Evolutionary conservation across 2,888 invertebrate species (phyloP).

Genomic region (Sturmia bella): DNA sequence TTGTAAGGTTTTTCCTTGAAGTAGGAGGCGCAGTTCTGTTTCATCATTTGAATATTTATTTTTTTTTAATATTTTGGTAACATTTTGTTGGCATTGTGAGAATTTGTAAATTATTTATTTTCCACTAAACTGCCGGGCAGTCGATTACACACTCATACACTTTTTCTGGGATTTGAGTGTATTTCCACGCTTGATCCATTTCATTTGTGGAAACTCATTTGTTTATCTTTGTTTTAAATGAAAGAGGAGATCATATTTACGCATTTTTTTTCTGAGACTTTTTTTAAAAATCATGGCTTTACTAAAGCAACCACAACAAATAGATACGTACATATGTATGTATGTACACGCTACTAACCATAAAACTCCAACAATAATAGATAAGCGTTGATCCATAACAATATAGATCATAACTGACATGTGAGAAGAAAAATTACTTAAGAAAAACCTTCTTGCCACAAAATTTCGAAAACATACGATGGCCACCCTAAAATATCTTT

Average conservation of each 20-base stretch:
- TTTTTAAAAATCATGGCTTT: slow-evolving; percentile 54
- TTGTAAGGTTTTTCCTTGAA: too few relatives aligned
- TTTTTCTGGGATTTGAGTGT: slow-evolving; percentile 4
- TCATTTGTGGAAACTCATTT: slow-evolving; percentile 46
- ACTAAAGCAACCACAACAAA: slow-evolving; percentile 31
- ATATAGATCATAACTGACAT: slow-evolving; percentile 67
- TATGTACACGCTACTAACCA: not conserved
- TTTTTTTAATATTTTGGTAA: too few relatives aligned
- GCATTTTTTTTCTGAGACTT: slow-evolving; percentile 43
- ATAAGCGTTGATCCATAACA: slow-evolving; percentile 67
- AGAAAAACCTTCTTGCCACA: slow-evolving; percentile 38
- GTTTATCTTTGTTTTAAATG: slow-evolving; percentile 17
- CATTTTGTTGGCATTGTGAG: too few relatives aligned
- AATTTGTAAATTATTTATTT: too few relatives aligned
- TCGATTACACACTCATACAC: not conserved
- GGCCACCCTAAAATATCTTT: not conserved
- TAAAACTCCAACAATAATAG: slow-evolving; percentile 19
- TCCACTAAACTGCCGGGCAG: slow-evolving; percentile 27
- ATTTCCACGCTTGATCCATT: slow-evolving; percentile 54
- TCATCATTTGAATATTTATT: too few relatives aligned
- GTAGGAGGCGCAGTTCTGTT: too few relatives aligned
- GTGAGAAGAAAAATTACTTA: slow-evolving; percentile 62
- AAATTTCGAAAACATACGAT: not conserved
- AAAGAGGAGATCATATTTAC: slow-evolving; percentile 65
- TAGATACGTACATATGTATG: too few relatives aligned